Percentiles rank a stretch among this genome's conserved stretches.
These are phyloP conservation scores for Ceyx erithaca DNA, from an alignment of 2,797 vertebrate genomes.

Conservation along the genomic window DNA sequence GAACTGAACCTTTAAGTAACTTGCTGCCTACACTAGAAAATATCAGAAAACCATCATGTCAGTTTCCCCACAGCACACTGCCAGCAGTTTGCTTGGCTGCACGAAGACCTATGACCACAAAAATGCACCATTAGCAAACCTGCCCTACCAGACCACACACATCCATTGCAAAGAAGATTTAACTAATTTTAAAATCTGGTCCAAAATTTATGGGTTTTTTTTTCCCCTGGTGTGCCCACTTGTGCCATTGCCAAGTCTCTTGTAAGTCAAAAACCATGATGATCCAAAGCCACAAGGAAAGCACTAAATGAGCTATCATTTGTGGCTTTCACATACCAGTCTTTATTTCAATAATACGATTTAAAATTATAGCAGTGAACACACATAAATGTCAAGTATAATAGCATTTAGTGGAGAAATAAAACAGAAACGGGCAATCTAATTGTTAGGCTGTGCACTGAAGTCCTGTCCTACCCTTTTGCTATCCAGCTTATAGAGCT, in stretches of 20 bases:
- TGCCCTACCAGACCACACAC: background rate
- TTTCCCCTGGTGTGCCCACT: background rate
- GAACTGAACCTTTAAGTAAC: background rate
- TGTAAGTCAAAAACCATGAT: background rate
- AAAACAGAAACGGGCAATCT: constrained; percentile 4
- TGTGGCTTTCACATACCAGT: background rate
- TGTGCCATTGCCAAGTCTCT: background rate
- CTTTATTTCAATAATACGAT: constrained; percentile 27
- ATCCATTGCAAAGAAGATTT: background rate
- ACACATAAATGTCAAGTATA: background rate
- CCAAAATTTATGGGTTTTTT: background rate
- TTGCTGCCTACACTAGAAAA: background rate
- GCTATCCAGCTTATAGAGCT: background rate
- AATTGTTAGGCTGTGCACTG: background rate
- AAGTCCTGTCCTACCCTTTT: background rate
- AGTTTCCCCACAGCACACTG: background rate
- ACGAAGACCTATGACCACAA: background rate
- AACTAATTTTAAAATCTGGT: background rate
- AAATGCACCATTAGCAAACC: background rate
- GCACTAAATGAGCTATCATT: background rate
- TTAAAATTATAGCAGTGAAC: background rate
- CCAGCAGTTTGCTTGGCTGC: background rate
- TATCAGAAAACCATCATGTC: background rate
- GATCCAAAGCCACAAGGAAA: constrained; percentile 2
- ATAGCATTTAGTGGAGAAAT: background rate